Conservation (phyloP, 35 echinoderm and acorn worm genomes). For the Ophioderma brevispina region DNA sequence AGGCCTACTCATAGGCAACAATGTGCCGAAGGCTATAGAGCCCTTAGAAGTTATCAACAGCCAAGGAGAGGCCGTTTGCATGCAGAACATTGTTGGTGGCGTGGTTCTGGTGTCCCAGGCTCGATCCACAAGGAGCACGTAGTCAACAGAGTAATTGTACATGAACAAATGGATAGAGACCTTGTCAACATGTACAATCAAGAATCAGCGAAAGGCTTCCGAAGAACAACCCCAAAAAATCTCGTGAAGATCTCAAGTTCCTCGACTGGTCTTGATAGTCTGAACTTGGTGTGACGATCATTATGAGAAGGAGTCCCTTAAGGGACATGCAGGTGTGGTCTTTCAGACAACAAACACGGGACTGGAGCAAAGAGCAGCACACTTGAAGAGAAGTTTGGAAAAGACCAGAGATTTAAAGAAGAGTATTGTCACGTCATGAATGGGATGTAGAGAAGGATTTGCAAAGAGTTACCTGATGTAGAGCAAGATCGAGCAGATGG, state of each 20-base stretch:
- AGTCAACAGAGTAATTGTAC: not conserved
- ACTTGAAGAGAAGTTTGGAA: constrained; percentile 37
- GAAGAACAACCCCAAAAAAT: not conserved
- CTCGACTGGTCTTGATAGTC: constrained; percentile 41
- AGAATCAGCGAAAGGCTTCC: not conserved
- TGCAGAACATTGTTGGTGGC: not conserved
- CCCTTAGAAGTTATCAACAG: constrained; percentile 52
- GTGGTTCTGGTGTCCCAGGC: not conserved
- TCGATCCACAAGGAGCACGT: no score
- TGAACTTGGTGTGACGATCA: constrained; percentile 40
- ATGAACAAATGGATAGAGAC: not conserved
- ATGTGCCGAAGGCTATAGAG: constrained; percentile 65
- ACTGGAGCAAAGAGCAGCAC: constrained; percentile 37
- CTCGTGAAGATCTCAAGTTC: constrained; percentile 55
- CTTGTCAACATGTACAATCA: not conserved
- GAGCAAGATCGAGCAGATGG: constrained; percentile 10
- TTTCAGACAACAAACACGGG: constrained; percentile 66
- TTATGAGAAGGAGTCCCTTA: constrained; percentile 74
- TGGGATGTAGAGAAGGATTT: constrained; percentile 43
- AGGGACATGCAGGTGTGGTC: constrained; percentile 15
- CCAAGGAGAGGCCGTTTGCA: constrained; percentile 37
- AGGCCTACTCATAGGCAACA: constrained; percentile 67
- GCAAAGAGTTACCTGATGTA: constrained; percentile 30
- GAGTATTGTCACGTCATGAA: constrained; percentile 37
- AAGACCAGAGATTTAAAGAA: constrained; percentile 34